A percentile compares a stretch with the other conserved stretches of the same genome.
These are phyloP conservation scores for Mystacides longicornis DNA, from an alignment of 2,888 invertebrate species.

Conservation along the genomic window DNA sequence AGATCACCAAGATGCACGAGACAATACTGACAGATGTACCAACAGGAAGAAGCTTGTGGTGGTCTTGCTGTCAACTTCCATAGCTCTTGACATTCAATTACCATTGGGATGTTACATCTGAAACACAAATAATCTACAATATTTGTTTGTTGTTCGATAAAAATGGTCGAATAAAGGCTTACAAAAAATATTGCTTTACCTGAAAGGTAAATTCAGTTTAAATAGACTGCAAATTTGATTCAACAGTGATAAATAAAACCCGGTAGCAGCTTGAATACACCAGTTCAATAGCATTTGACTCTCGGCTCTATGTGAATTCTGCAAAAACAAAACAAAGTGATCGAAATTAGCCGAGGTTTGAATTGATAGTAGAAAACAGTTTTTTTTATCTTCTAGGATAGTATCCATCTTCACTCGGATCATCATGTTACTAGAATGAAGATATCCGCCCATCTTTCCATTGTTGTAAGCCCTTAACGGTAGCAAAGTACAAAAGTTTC, in stretches of 20 bases:
- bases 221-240: constrained; percentile 77
- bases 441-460: too few relatives aligned
- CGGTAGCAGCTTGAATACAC: constrained; percentile 77
- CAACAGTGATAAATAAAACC: constrained; percentile 73
- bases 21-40: constrained; percentile 84
- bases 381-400: too few relatives aligned
- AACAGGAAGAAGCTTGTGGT: constrained; percentile 61
- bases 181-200: too few relatives aligned
- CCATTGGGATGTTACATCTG: constrained; percentile 18
- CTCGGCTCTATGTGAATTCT: constrained; percentile 68
- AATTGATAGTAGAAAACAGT: too few relatives aligned
- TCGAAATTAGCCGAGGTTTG: too few relatives aligned
- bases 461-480: too few relatives aligned
- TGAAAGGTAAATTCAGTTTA: constrained; percentile 72
- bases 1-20: constrained; percentile 83
- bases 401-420: too few relatives aligned
- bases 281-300: constrained; percentile 71
- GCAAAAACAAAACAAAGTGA: constrained; percentile 14
- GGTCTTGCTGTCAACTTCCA: constrained; percentile 26
- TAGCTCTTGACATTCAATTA: neutral
- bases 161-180: too few relatives aligned
- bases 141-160: too few relatives aligned
- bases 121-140: neutral
- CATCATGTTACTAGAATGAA: too few relatives aligned
- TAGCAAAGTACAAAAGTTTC: too few relatives aligned